phyloP scores from a whole-genome alignment of 2,113 vertebrate species.

The Onychorhynchus coronatus region DNA sequence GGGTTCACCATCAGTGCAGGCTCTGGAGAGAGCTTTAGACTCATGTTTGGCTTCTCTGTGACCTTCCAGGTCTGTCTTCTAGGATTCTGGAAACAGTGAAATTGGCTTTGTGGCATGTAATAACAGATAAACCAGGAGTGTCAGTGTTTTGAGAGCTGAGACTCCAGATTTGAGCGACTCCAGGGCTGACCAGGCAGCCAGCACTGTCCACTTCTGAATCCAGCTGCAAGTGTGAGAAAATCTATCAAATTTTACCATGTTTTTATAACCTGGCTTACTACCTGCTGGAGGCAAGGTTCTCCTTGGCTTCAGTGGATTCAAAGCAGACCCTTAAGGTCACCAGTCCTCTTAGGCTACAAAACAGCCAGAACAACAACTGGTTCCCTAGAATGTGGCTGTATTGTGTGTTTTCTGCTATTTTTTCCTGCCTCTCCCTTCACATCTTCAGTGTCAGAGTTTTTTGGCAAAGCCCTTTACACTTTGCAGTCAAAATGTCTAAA shows the following conservation, averaged over 20 bases:
- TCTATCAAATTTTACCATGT: background rate
- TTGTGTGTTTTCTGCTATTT: background rate
- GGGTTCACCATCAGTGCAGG: background rate
- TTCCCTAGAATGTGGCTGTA: background rate
- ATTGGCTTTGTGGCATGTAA: background rate
- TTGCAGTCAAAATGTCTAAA: slow-evolving; percentile 14
- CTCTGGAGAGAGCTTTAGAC: background rate
- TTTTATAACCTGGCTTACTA: background rate
- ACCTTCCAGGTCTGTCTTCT: background rate
- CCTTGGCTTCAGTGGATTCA: background rate
- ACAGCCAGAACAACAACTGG: background rate
- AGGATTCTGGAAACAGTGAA: background rate
- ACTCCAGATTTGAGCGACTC: background rate
- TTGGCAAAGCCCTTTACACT: background rate
- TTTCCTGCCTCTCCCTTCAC: background rate
- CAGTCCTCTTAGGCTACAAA: background rate
- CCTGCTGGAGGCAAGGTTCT: background rate
- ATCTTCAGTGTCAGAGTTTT: background rate
- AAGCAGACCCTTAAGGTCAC: background rate
- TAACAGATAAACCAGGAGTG: background rate
- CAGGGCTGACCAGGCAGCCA: background rate
- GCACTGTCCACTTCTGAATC: background rate
- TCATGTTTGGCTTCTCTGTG: background rate
- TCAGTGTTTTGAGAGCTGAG: background rate
- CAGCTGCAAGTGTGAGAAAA: slow-evolving; percentile 9